Conservation (phyloP, 2,888 invertebrate species). For the Physocephala rufipes region DNA sequence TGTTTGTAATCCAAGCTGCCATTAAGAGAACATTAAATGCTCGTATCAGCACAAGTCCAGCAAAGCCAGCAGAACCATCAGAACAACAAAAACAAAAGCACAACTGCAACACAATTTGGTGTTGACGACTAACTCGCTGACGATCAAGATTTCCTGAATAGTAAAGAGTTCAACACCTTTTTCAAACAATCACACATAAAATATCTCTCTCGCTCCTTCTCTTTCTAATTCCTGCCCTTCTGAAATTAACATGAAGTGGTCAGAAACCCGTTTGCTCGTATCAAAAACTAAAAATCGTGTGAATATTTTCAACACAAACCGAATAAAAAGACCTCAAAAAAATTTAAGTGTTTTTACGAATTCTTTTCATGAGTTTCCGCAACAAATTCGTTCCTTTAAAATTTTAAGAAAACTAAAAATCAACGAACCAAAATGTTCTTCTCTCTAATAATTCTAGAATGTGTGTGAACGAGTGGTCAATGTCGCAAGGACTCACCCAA, state of each 20-base stretch:
- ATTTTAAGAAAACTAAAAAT: constrained; percentile 23
- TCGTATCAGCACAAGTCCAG: neutral
- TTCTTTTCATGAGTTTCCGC: constrained; percentile 18
- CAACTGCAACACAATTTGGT: constrained; percentile 35
- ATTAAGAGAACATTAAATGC: constrained; percentile 18
- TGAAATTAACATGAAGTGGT: constrained; percentile 38
- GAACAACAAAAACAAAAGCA: too few species aligned
- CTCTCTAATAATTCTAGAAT: constrained; percentile 40
- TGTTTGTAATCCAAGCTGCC: constrained; percentile 24
- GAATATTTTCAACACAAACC: neutral
- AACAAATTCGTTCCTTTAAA: constrained; percentile 6
- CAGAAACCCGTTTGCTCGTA: constrained; percentile 47
- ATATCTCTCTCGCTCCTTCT: constrained; percentile 43
- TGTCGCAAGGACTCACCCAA: constrained; percentile 14
- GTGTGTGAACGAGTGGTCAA: constrained; percentile 51
- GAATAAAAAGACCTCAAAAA: neutral
- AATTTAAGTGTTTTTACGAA: neutral
- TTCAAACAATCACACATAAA: constrained; percentile 42
- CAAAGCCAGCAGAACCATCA: neutral
- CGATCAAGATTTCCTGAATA: neutral
- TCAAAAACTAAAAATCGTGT: constrained; percentile 14
- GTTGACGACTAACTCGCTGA: constrained; percentile 43
- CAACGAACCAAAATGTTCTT: neutral
- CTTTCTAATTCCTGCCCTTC: neutral
- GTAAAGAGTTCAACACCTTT: constrained; percentile 54